phyloP scores from a whole-genome alignment of 2,113 vertebrate genomes.

The Electrona antarctica region DNA sequence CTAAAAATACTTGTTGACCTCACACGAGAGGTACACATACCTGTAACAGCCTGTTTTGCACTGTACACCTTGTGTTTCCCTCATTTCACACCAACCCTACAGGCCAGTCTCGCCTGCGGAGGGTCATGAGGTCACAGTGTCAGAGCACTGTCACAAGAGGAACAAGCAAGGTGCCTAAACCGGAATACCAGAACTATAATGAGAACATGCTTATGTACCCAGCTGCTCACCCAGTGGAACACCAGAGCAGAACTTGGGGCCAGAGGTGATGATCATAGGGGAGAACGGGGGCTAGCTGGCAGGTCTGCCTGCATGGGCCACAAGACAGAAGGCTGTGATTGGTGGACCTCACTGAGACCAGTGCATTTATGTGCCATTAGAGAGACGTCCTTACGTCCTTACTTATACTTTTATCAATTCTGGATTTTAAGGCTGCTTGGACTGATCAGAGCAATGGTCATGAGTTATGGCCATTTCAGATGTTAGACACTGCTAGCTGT shows the following conservation, averaged over 20 bases:
- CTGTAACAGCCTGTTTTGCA: constrained; percentile 24
- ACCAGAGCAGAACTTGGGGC: no score
- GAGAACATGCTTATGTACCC: neutral
- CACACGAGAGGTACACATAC: constrained; percentile 37
- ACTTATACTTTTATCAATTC: no score
- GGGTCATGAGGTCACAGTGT: constrained; percentile 45
- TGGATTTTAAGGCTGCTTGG: no score
- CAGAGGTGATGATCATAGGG: no score
- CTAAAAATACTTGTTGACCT: constrained; percentile 12
- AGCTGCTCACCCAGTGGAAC: neutral
- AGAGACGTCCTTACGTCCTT: no score
- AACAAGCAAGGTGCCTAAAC: constrained; percentile 10
- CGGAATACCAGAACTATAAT: neutral
- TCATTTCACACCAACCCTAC: constrained; percentile 23
- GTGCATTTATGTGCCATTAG: no score
- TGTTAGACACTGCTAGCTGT: no score
- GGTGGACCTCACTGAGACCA: no score
- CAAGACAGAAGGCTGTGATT: neutral
- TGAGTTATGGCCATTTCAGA: no score
- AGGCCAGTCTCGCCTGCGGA: neutral
- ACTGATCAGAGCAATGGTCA: no score
- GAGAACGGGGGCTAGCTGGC: neutral
- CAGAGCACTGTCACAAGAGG: neutral
- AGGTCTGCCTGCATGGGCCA: neutral
- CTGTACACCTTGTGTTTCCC: constrained; percentile 7